phyloP scores from a whole-genome alignment of 1,140 invertebrate species.

The Aphelenchoides avenae region DNA sequence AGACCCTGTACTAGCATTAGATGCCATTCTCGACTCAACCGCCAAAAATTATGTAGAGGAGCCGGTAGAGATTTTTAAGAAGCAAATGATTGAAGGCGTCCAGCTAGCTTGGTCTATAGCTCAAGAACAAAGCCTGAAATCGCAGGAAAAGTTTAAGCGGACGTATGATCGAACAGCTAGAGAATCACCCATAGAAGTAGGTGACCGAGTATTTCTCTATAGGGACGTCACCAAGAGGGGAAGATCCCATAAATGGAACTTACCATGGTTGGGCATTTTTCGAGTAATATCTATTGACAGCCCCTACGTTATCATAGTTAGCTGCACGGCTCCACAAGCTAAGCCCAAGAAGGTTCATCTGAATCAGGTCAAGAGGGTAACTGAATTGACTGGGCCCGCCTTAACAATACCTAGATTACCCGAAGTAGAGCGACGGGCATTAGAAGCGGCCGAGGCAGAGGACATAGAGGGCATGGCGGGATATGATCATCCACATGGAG shows the following conservation, averaged over 20 bases:
- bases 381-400: no score
- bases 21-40: neutral
- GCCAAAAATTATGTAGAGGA: constrained; percentile 6
- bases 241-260: constrained; percentile 5
- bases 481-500: no score
- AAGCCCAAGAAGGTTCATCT: no score
- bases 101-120: constrained; percentile 12
- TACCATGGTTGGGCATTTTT: neutral
- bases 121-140: neutral
- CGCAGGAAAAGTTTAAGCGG: neutral
- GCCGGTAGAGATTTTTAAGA: no score
- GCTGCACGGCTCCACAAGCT: constrained; percentile 3
- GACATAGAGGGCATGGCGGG: no score
- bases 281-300: neutral
- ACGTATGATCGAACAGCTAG: constrained; percentile 3
- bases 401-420: no score
- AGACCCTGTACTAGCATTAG: constrained; percentile 5
- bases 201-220: constrained; percentile 5
- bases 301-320: constrained; percentile 7
- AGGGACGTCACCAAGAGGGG: neutral
- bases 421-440: no score
- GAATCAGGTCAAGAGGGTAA: no score
- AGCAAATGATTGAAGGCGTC: neutral
- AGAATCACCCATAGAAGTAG: neutral
- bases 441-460: no score